Base-by-base conservation (phyloP, 2,797 vertebrate species). In the Typhlichthys subterraneus region DNA sequence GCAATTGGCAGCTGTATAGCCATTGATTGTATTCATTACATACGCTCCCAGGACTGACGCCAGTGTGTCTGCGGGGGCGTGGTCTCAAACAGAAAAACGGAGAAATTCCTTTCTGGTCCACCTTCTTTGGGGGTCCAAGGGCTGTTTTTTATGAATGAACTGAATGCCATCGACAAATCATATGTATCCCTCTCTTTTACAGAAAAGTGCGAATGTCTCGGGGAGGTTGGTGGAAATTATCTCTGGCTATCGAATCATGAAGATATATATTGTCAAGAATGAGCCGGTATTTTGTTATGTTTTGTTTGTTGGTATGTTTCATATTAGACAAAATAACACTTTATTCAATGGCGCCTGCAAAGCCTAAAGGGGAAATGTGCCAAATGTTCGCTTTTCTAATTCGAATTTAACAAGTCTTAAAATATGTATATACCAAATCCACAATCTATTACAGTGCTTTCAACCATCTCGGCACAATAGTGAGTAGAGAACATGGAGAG, bases 61-160 rank as follows among this genome's bases (percentile, higher is more conserved):
- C 94, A 72, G 70, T 84, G 83, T 89, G 94, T 94, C 94, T 95
- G 87, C 49, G 60, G 83, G 78, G 93, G 93, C 73, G 92, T 89
- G 87, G 89, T 79, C 69, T 59, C 49, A 12, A 61, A 69, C 65
- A 74, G 51, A 73, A 73, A 77, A 77, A 49, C 14, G 29, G 61
- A 54, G 65, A 77, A 19, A 69, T 67, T 67, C 46, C 64, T 66
- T 59, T 45, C 67, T 66, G 72, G 73, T 71, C 63, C 70, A 72
- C 83, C 82, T 86, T 87, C 81, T 87, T 84, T 77, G 90, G 87
- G 85, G 88, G 89, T 90, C 89, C 45, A 15, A 45, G 73, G 73
- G 66, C 75, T 77, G 76, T 70, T 81, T 87, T 91, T 89, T 76
- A 87, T 93, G 93, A 93, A 93, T 90, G 89, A 88, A 88, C 87